A percentile compares a stretch with the other conserved stretches of the same genome.
Evolutionary conservation across 2,888 invertebrate genomes (phyloP).

Genomic region (Zygaena filipendulae): DNA sequence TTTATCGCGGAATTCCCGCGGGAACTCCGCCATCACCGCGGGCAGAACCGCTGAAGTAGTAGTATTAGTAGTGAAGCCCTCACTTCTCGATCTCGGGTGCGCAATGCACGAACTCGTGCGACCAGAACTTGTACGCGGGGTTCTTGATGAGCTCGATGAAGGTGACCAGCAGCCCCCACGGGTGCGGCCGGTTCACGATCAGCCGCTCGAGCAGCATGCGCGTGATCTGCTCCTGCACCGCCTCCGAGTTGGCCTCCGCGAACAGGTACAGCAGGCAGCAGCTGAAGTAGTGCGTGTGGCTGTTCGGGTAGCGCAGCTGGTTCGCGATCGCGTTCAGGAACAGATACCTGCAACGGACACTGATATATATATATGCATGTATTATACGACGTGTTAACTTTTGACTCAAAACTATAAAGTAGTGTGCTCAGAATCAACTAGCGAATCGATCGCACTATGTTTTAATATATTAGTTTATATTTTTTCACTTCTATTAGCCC

Average conservation of each 20-base stretch:
- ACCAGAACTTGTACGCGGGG: constrained; percentile 98
- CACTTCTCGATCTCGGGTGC: constrained; percentile 99
- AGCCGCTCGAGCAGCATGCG: constrained; percentile 95
- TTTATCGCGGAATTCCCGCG: no score
- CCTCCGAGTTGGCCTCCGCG: constrained; percentile 96
- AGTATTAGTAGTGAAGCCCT: constrained; percentile 39
- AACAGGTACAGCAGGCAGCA: constrained; percentile 97
- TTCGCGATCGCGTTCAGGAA: constrained; percentile 99
- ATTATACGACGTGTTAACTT: no score
- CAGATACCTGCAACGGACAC: constrained; percentile 75
- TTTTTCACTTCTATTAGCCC: no score
- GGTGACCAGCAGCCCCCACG: constrained; percentile 98
- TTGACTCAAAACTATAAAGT: no score
- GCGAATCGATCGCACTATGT: no score
- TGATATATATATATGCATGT: no score
- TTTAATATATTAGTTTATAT: no score
- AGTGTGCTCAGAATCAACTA: no score
- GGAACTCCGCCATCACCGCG: no score
- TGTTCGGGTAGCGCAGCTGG: constrained; percentile 98
- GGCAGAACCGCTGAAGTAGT: no score
- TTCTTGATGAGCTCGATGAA: constrained; percentile 99
- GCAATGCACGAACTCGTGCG: constrained; percentile 99
- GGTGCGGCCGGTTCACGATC: constrained; percentile 98
- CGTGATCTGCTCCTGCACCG: constrained; percentile 98
- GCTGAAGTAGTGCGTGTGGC: constrained; percentile 99